Evolutionary conservation across 2,113 vertebrate genomes (phyloP).

Genomic region (Ptilonorhynchus violaceus): DNA sequence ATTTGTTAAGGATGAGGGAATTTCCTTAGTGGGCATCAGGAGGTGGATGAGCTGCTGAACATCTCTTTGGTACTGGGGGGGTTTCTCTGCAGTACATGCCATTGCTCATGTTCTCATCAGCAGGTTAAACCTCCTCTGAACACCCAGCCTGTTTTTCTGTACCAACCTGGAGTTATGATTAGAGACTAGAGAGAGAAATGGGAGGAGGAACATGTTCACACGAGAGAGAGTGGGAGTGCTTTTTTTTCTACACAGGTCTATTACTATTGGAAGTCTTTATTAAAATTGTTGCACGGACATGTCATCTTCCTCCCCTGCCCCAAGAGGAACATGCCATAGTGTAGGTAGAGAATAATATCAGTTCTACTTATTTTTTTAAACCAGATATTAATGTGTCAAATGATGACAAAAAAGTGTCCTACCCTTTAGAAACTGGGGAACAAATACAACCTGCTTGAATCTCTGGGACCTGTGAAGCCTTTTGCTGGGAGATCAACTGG

Average conservation of each 20-base stretch:
- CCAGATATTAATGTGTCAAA: background rate
- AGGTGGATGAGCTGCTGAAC: background rate
- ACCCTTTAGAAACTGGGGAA: background rate
- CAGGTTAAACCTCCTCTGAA: background rate
- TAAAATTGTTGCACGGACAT: background rate
- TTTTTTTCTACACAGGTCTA: background rate
- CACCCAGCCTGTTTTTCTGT: background rate
- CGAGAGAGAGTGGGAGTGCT: background rate
- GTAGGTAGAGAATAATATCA: background rate
- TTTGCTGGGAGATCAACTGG: background rate
- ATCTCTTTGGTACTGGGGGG: background rate
- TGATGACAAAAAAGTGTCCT: background rate
- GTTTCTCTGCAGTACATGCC: background rate
- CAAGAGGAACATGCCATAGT: background rate
- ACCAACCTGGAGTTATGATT: background rate
- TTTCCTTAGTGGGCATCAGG: constrained; percentile 2
- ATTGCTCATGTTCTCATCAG: background rate
- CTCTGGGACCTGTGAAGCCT: background rate
- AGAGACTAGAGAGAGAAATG: background rate
- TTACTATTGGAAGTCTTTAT: background rate
- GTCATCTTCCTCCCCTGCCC: background rate
- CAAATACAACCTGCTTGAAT: background rate
- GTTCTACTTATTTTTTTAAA: background rate
- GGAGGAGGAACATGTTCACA: background rate
- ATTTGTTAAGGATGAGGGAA: constrained; percentile 20